Conservation (phyloP, 2,113 vertebrate species). For the Sapayoa aenigma region DNA sequence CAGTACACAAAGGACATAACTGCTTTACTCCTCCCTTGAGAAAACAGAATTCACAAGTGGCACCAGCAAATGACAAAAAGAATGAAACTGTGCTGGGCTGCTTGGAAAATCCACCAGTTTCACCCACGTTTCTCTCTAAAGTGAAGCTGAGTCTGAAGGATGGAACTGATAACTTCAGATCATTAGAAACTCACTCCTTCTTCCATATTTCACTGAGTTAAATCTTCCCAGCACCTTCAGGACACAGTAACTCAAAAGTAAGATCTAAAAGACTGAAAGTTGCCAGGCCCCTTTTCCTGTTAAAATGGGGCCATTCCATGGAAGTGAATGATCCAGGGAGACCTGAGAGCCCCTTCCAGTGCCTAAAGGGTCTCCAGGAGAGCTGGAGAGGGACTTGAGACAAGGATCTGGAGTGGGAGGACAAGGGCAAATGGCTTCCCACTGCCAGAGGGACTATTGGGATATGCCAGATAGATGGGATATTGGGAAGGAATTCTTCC, state of each 20-base stretch:
- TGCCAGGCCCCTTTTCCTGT: neutral
- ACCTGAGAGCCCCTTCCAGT: fast-evolving
- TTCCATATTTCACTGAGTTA: neutral
- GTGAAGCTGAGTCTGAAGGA: neutral
- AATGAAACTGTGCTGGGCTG: neutral
- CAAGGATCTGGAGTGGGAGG: neutral
- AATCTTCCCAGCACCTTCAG: neutral
- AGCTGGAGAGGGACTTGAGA: neutral
- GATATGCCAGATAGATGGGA: no score
- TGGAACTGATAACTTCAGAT: neutral
- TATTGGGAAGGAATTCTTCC: fast-evolving
- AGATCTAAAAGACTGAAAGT: neutral
- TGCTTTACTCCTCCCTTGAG: neutral
- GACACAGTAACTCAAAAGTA: neutral
- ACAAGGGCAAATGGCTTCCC: neutral
- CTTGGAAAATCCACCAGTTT: neutral
- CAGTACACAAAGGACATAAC: neutral
- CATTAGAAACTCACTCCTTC: neutral
- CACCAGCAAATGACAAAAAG: neutral
- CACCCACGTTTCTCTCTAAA: neutral
- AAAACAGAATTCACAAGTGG: neutral
- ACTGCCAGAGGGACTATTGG: neutral
- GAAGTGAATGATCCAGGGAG: neutral
- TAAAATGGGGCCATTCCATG: neutral
- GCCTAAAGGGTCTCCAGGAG: neutral